Percentiles rank a stretch among this genome's conserved stretches.
phyloP scores from a whole-genome alignment of 2,113 vertebrate genomes.

The Hylia prasina region DNA sequence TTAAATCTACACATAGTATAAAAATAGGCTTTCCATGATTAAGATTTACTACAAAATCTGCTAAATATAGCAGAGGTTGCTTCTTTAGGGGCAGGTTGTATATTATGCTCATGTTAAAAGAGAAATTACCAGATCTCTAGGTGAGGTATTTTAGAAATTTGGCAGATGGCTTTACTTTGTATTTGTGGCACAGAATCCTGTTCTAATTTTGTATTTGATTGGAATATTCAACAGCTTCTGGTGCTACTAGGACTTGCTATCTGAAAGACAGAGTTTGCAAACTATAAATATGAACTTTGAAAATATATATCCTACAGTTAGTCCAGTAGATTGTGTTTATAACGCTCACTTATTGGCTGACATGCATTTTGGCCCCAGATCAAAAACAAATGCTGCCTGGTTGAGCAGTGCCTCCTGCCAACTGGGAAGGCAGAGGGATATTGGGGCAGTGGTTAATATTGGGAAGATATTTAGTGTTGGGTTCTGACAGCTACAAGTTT shows the following conservation, averaged over 20 bases:
- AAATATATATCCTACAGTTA: constrained; percentile 61
- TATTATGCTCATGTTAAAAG: constrained; percentile 53
- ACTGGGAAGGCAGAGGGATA: neutral
- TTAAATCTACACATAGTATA: neutral
- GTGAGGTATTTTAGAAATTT: constrained; percentile 66
- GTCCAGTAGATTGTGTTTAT: constrained; percentile 54
- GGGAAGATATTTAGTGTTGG: neutral
- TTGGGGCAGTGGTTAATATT: neutral
- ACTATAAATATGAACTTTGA: constrained; percentile 69
- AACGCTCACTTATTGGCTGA: constrained; percentile 29
- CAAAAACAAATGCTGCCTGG: neutral
- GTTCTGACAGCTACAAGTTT: neutral
- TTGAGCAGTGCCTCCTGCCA: neutral
- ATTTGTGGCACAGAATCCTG: constrained; percentile 66
- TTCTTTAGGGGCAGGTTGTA: constrained; percentile 7
- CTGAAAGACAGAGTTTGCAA: constrained; percentile 67
- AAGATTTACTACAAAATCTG: neutral
- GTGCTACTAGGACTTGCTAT: constrained; percentile 67
- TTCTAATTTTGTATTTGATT: constrained; percentile 67
- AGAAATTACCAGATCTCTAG: constrained; percentile 65
- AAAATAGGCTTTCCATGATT: neutral
- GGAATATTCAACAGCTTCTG: constrained; percentile 70
- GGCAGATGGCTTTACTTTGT: constrained; percentile 77
- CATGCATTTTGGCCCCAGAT: neutral
- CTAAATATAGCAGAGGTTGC: constrained; percentile 16